Evolutionary conservation across 2,113 vertebrate species (phyloP).

Genomic region (Athene noctua): DNA sequence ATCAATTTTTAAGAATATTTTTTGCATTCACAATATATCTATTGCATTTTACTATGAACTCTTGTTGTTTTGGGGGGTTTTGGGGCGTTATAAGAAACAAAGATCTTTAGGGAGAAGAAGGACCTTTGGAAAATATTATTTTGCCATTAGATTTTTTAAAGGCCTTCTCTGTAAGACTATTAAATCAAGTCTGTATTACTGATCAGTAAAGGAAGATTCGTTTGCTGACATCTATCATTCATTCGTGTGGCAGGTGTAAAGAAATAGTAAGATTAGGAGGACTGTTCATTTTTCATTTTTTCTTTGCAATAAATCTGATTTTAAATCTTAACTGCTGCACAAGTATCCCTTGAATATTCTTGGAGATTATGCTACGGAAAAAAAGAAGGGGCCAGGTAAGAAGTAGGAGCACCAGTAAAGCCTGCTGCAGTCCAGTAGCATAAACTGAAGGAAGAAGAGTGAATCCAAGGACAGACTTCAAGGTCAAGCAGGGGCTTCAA

Average conservation of each 20-base stretch:
- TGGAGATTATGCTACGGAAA: neutral
- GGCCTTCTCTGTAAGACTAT: neutral
- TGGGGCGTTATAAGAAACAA: neutral
- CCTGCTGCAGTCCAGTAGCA: neutral
- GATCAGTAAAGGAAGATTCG: neutral
- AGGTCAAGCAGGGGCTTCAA: neutral
- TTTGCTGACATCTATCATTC: neutral
- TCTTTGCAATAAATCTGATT: neutral
- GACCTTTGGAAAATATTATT: neutral
- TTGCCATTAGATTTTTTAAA: neutral
- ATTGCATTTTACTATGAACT: neutral
- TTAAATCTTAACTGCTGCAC: neutral
- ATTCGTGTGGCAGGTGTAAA: neutral
- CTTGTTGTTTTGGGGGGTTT: neutral
- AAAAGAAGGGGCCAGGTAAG: neutral
- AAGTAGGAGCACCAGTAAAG: neutral
- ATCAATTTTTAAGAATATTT: neutral
- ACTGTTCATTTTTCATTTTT: neutral
- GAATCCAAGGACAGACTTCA: neutral
- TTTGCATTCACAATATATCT: neutral
- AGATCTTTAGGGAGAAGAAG: rapidly evolving
- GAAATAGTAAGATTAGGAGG: neutral
- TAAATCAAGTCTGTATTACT: neutral
- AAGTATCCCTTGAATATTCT: neutral
- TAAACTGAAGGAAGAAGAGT: neutral